Evolutionary conservation across 2,888 invertebrate genomes (phyloP).

Genomic region (Sminthurides aquaticus): DNA sequence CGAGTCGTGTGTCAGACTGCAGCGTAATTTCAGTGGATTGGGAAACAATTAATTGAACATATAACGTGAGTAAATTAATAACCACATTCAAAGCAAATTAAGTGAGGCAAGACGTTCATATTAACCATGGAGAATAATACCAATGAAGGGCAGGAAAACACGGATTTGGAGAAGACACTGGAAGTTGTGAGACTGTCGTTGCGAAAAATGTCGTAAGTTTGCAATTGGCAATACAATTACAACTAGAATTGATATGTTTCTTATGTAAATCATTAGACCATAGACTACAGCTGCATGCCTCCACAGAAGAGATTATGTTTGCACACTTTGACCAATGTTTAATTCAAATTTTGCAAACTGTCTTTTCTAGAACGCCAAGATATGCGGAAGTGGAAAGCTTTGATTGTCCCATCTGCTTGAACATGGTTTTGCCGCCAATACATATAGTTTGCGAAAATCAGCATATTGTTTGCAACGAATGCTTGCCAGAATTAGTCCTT

Average conservation of each 20-base stretch:
- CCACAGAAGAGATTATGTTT: background rate
- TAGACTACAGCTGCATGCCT: no score
- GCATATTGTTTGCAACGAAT: constrained; percentile 17
- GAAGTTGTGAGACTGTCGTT: background rate
- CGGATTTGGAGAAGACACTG: constrained; percentile 1
- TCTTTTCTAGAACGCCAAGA: background rate
- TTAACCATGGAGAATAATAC: background rate
- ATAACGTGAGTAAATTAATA: no score
- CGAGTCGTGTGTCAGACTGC: background rate
- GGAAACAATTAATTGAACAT: no score
- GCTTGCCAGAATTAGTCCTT: constrained; percentile 8
- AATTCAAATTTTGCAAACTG: background rate
- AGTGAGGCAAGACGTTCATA: no score
- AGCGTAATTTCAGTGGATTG: background rate
- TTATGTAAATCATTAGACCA: no score
- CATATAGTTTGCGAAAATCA: constrained; percentile 5
- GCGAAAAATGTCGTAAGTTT: background rate
- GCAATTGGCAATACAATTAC: no score
- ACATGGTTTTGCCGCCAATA: constrained; percentile 16
- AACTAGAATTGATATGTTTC: no score
- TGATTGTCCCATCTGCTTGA: constrained; percentile 16
- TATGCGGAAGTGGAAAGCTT: constrained; percentile 17
- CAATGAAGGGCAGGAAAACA: background rate
- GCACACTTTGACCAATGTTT: background rate
- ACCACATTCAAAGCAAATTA: no score